These are phyloP conservation scores for Pristionchus mayeri DNA, from an alignment of 2,888 invertebrate species.

Conservation along the genomic window DNA sequence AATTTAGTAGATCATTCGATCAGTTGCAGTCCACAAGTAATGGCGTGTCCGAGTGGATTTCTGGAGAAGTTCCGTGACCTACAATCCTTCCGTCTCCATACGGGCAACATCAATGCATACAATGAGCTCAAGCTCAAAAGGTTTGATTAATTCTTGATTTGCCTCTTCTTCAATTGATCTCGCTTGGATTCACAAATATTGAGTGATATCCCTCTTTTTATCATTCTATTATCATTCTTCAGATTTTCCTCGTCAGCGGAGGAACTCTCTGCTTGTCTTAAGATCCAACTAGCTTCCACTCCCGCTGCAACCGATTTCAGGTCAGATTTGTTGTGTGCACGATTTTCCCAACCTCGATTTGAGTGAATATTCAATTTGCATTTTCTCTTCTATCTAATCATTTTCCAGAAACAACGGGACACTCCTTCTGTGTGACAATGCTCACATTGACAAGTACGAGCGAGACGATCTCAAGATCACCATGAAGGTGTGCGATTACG, in stretches of 20 bases:
- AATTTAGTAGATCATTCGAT: neutral
- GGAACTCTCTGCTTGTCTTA: constrained; percentile 73
- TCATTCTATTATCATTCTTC: neutral
- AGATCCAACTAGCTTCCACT: constrained; percentile 70
- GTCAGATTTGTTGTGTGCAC: constrained; percentile 51
- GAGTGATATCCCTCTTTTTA: neutral
- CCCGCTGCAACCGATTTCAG: constrained; percentile 63
- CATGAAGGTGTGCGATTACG: constrained; percentile 69
- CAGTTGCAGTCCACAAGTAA: constrained; percentile 20
- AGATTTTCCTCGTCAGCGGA: constrained; percentile 74
- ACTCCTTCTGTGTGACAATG: constrained; percentile 70
- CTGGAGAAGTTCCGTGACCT: constrained; percentile 57
- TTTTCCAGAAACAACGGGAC: constrained; percentile 67
- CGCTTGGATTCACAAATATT: neutral
- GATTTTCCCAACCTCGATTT: neutral
- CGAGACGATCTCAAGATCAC: constrained; percentile 76
- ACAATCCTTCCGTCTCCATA: constrained; percentile 72
- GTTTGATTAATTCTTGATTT: neutral
- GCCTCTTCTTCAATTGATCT: neutral
- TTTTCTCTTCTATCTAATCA: neutral
- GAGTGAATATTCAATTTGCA: too few relatives aligned
- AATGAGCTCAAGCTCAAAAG: constrained; percentile 71
- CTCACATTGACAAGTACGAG: constrained; percentile 70
- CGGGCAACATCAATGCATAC: constrained; percentile 75
- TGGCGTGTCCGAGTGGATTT: constrained; percentile 55